Evolutionary conservation across 2,888 invertebrate species (phyloP), one percentile per base, ranked within the genome.

Genomic region (Mimas tiliae): DNA sequence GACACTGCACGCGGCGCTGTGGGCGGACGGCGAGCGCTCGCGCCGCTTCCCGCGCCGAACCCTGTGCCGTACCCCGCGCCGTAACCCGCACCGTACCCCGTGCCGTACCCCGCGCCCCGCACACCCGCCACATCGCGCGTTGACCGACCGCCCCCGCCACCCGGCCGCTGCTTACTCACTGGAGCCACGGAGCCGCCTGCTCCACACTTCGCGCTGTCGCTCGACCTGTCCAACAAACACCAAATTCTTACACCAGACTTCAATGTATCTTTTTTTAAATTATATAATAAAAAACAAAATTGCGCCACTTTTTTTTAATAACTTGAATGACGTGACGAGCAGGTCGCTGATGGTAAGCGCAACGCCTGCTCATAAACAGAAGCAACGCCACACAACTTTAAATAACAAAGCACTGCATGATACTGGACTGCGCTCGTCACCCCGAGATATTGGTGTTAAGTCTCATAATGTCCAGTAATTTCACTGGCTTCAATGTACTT

Each of bases 181-280:
- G 83, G 95, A 93, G 87, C 95, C 94, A 90, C 94, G 34, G 88
- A 85, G 88, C 85, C 94, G 90, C 91, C 95, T 87, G 88, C 87
- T 67, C 90, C 88, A 84, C 95, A 95, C 79, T 95, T 95, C 69
- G 95, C 95, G 79, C 95, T 95, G 90, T 95, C 95, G 82, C 95
- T 95, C 79, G 95, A 95, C 88, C 95, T 75, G 69, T 69, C 72
- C 75, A 19, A 66, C 19, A 14, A 7, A 12, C 16, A 9, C 62
- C 8, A 62, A 48, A 62, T 42, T 73, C 66, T 74, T 65, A 67
- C 62, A 55, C 64, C 34, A 33, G 1, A 1, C 8, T 0, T 34
- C 1, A 34, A 53, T 34, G n/a, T 16, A 33, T 9, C 6, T n/a
- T n/a, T n/a, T n/a, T n/a, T n/a, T n/a, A n/a, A n/a, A n/a, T n/a